These are phyloP conservation scores for Coelopa frigida DNA, from an alignment of 1,140 invertebrate species.

Conservation along the genomic window DNA sequence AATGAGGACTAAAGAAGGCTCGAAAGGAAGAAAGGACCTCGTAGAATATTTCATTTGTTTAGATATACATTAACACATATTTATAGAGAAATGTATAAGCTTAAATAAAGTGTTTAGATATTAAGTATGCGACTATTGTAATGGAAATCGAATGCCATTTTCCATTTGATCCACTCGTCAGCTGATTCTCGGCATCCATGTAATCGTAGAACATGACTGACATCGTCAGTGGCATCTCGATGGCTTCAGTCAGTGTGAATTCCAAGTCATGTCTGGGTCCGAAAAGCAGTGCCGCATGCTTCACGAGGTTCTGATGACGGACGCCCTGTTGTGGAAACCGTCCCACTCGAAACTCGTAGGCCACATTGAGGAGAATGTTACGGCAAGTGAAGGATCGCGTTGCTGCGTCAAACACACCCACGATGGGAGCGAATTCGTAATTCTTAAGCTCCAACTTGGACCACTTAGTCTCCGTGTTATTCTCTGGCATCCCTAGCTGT, in stretches of 20 bases:
- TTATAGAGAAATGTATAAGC: too few species aligned
- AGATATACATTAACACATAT: too few species aligned
- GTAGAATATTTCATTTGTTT: too few species aligned
- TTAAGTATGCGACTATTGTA: too few species aligned
- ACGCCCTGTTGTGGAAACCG: conserved; percentile 13
- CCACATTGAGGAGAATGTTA: conserved; percentile 31
- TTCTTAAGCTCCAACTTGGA: conserved; percentile 20
- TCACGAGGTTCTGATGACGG: conserved; percentile 24
- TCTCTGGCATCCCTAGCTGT: conserved; percentile 27
- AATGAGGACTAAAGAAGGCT: too few species aligned
- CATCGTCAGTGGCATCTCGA: conserved; percentile 26
- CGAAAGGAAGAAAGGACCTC: too few species aligned
- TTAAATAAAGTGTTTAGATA: too few species aligned
- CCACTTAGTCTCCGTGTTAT: conserved; percentile 23
- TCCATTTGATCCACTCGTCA: too few species aligned
- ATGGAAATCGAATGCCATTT: too few species aligned
- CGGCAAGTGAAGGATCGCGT: conserved; percentile 27
- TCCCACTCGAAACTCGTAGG: conserved; percentile 31
- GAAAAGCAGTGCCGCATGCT: conserved; percentile 21
- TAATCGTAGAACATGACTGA: conserved; percentile 28
- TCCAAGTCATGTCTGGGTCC: conserved; percentile 33
- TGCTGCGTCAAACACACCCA: conserved; percentile 18
- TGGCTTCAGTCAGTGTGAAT: conserved; percentile 26
- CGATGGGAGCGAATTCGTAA: conserved; percentile 15
- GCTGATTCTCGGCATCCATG: too few species aligned